Evolutionary conservation across 2,888 invertebrate species (phyloP).

Genomic region (Ophraella communa): DNA sequence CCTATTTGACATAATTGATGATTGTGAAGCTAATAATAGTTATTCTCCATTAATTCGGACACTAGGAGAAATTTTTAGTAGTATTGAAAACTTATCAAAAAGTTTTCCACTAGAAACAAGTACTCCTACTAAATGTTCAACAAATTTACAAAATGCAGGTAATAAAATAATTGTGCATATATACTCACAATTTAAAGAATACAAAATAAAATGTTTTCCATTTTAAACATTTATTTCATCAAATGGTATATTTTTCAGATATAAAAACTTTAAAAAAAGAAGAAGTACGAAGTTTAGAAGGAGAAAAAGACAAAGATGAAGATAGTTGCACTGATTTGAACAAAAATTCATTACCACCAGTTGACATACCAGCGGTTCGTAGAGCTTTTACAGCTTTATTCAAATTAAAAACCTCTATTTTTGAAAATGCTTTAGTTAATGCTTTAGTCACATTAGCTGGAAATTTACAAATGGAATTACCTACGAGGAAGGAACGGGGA

Average conservation of each 20-base stretch:
- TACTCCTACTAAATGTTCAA: slow-evolving; percentile 33
- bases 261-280: slow-evolving; percentile 71
- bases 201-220: too few species aligned
- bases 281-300: slow-evolving; percentile 74
- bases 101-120: slow-evolving; percentile 68
- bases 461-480: slow-evolving; percentile 74
- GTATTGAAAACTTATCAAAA: slow-evolving; percentile 72
- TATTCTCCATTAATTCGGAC: slow-evolving; percentile 78
- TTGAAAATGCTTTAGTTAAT: slow-evolving; percentile 71
- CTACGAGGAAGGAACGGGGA: slow-evolving; percentile 53
- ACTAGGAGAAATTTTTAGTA: slow-evolving; percentile 78
- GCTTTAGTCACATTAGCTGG: slow-evolving; percentile 76
- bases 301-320: slow-evolving; percentile 87
- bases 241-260: slow-evolving; percentile 45
- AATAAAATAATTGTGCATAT: slow-evolving; percentile 13
- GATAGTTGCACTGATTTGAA: slow-evolving; percentile 69
- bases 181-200: too few species aligned
- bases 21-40: slow-evolving; percentile 72
- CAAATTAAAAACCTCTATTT: slow-evolving; percentile 56
- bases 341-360: slow-evolving; percentile 52
- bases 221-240: too few species aligned
- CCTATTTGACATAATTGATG: slow-evolving; percentile 75
- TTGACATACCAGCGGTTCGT: slow-evolving; percentile 77
- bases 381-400: slow-evolving; percentile 67
- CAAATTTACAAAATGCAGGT: slow-evolving; percentile 41